Base-by-base conservation (phyloP, 2,113 vertebrate genomes). In the Calidris pygmaea region DNA sequence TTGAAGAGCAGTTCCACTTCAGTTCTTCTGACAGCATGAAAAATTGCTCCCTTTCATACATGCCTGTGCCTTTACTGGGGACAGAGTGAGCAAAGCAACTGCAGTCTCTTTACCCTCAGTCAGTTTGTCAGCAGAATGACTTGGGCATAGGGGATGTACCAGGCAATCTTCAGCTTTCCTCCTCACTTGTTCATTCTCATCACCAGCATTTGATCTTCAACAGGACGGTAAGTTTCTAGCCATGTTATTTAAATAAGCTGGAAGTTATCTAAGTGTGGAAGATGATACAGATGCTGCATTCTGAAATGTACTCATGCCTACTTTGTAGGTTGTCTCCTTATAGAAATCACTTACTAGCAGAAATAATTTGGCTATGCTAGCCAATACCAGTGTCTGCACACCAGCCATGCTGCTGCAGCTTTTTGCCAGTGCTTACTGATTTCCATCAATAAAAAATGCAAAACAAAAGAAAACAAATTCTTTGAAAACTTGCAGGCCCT, bases 371-470 rank as follows among this genome's bases (percentile, higher is more conserved):
- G 4, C 13, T 77, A 6, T 21, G 4, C 20, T 24, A 12, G 8
- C 71, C 10, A 6, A 4, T 53, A 30, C 20, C 45, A 12, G 24
- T 48, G 21, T 27, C 30, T 41, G 30, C 21, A 35, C 13, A 14
- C 16, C 29, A 47, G 34, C 43, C 16, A 18, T 1, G 0, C 37
- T 1, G 1, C 29, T 35, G 14, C n/a, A 50, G 50, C 18, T 89
- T 73, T 84, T 35, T 67, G 16, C 35, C 19, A 78, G 53, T 18
- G 10, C 53, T 55, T 55, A 16, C n/a, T 16, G 3, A 48, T 73
- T 72, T 67, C 50, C 26, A 8, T 20, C 27, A 26, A 32, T 23
- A 65, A 37, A 77, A 65, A 43, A n/a, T n/a, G 9, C 37, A 59
- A 65, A 87, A 58, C 3, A 41, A 32, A 50, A 63, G 17, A 71